Evolutionary conservation across 2,113 vertebrate species (phyloP).

Genomic region (Heloderma charlesbogerti): DNA sequence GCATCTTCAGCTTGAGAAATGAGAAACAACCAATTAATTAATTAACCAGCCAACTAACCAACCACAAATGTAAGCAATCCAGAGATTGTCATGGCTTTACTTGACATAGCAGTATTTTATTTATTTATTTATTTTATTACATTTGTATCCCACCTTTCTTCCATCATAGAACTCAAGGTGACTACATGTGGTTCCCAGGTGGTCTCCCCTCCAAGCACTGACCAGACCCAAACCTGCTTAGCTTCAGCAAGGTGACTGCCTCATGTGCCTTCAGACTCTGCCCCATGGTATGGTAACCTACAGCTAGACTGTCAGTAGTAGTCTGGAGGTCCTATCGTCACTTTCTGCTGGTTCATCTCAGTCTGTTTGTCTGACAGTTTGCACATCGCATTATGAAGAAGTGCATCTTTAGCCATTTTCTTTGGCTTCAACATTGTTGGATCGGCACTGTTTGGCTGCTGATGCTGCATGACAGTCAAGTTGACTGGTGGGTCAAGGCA

Average conservation of each 20-base stretch:
- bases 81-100: not conserved
- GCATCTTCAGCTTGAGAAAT: not conserved
- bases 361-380: not conserved
- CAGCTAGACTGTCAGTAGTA: too few species aligned
- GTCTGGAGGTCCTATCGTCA: not conserved
- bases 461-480: not conserved
- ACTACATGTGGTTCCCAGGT: too few species aligned
- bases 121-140: too few species aligned
- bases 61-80: not conserved
- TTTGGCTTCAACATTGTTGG: not conserved
- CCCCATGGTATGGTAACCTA: not conserved
- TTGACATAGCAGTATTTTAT: too few species aligned
- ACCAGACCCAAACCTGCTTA: too few species aligned
- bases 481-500: not conserved
- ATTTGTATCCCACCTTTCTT: too few species aligned
- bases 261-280: too few species aligned
- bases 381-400: not conserved
- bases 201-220: too few species aligned
- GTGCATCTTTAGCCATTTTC: not conserved
- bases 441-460: not conserved
- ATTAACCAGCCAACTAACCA: not conserved
- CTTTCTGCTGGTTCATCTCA: not conserved
- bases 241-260: too few species aligned
- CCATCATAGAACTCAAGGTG: too few species aligned
- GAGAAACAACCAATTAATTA: too few species aligned